Evolutionary conservation across 2,888 invertebrate genomes (phyloP).

Genomic region (Tortricodes alternella): DNA sequence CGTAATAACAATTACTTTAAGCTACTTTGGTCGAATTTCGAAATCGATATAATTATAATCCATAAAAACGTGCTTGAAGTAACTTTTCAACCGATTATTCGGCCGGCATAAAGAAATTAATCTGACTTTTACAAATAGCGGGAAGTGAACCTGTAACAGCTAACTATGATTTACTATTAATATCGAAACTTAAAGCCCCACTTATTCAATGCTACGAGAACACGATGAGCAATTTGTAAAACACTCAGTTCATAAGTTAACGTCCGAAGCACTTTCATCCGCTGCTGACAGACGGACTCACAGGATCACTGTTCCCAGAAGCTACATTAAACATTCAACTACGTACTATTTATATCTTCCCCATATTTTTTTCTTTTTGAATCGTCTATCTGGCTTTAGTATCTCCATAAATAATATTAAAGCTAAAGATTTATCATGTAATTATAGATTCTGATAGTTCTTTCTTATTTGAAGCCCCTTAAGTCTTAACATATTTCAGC

Average conservation of each 20-base stretch:
- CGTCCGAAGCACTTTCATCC: slow-evolving; percentile 18
- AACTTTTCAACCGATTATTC: no score
- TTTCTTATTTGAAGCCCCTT: neutral
- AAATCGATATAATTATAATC: slow-evolving; percentile 4
- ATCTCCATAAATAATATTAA: slow-evolving; percentile 3
- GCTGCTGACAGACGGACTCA: slow-evolving; percentile 20
- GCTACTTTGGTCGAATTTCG: neutral
- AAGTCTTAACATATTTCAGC: neutral
- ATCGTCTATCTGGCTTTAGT: slow-evolving; percentile 24
- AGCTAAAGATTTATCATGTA: no score
- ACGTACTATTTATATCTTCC: slow-evolving; percentile 15
- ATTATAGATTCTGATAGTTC: no score
- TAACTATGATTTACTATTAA: neutral
- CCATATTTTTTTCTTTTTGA: slow-evolving; percentile 16
- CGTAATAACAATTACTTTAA: slow-evolving; percentile 5
- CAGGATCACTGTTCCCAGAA: slow-evolving; percentile 26
- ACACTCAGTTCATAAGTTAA: slow-evolving; percentile 18
- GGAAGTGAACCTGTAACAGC: no score
- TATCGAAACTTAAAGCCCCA: neutral
- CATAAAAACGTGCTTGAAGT: no score
- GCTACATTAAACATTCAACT: slow-evolving; percentile 25
- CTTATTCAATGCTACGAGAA: slow-evolving; percentile 4
- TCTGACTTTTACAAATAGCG: no score
- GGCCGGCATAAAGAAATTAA: no score
- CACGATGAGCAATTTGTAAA: slow-evolving; percentile 3